phyloP scores from a whole-genome alignment of 2,113 vertebrate species.

The Apteryx owenii region DNA sequence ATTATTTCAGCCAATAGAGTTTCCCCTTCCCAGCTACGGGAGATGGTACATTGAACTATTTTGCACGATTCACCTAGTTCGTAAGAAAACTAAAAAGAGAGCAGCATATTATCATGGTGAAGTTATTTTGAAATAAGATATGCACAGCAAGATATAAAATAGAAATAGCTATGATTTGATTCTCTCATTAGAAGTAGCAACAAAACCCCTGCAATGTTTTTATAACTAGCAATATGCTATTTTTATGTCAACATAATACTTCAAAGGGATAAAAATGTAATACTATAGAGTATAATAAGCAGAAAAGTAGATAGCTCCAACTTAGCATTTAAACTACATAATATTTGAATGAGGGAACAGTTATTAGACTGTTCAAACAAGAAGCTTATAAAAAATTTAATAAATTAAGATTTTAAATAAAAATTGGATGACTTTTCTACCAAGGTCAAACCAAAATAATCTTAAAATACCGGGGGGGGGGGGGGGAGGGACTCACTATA shows the following conservation, averaged over 20 bases:
- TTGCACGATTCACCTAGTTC: constrained; percentile 22
- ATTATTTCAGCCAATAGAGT: constrained; percentile 39
- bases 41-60: constrained; percentile 24
- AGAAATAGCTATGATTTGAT: not conserved
- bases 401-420: not conserved
- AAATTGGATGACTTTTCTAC: not conserved
- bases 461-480: not conserved
- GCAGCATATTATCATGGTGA: not conserved
- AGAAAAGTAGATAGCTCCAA: not conserved
- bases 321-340: not conserved
- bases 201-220: constrained; percentile 33
- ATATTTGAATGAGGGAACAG: not conserved
- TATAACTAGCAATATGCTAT: not conserved
- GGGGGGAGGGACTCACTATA: rapidly evolving
- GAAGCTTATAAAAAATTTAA: not conserved
- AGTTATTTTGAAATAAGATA: not conserved
- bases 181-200: constrained; percentile 37
- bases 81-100: constrained; percentile 14
- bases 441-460: not conserved
- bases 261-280: not conserved
- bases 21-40: not conserved
- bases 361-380: not conserved
- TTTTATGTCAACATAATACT: not conserved
- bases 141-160: not conserved
- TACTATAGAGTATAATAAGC: not conserved